Conservation (phyloP, 2,113 vertebrate species). For the Hyperoodon ampullatus region DNA sequence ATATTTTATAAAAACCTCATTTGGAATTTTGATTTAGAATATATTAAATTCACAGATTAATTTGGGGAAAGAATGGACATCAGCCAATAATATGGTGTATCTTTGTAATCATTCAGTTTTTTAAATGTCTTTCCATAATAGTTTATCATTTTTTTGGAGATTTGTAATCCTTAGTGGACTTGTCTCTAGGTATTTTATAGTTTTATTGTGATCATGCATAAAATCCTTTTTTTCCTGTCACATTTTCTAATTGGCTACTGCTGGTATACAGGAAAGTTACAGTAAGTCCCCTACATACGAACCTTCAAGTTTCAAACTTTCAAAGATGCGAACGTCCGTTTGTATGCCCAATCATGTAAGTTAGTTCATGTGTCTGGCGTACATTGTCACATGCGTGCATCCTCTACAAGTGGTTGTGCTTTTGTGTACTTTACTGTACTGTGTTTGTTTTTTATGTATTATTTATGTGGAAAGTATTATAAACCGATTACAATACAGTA, state of each 20-base stretch:
- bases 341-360: accelerated
- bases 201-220: neutral
- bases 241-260: neutral
- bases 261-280: too few species aligned
- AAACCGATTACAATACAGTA: too few species aligned
- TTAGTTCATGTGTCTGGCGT: too few species aligned
- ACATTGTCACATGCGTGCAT: too few species aligned
- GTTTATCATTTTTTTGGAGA: neutral
- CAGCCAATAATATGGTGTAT: neutral
- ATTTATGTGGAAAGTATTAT: too few species aligned
- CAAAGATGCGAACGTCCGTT: too few species aligned
- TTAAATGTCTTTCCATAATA: neutral
- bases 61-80: neutral
- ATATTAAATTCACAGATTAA: neutral
- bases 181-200: neutral
- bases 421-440: too few species aligned
- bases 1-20: neutral
- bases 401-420: too few species aligned
- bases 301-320: too few species aligned
- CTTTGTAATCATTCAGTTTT: neutral
- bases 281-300: too few species aligned
- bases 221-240: neutral
- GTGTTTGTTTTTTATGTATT: too few species aligned
- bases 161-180: neutral
- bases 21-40: neutral